phyloP scores from a whole-genome alignment of 2,888 invertebrate species.

The Xylocampa areola region DNA sequence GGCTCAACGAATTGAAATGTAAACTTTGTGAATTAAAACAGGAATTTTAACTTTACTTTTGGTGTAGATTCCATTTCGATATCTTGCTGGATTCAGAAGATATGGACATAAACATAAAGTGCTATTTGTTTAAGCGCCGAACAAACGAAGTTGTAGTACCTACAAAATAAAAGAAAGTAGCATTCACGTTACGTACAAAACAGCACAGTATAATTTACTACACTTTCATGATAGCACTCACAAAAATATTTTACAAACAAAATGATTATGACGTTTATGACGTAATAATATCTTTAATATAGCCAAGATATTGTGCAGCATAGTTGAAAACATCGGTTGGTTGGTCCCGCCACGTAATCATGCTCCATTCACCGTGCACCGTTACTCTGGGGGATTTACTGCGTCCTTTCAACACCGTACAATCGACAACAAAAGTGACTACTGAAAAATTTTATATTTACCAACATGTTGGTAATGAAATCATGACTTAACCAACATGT shows the following conservation, averaged over 20 bases:
- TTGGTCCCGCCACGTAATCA: conserved; percentile 61
- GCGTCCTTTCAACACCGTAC: conserved; percentile 52
- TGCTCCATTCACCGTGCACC: conserved; percentile 58
- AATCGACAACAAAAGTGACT: conserved; percentile 50
- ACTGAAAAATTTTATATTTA: conserved; percentile 36
- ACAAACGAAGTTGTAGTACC: neutral
- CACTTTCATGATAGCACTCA: conserved; percentile 36
- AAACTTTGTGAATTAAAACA: no score
- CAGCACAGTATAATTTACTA: conserved; percentile 33
- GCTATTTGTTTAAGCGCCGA: no score
- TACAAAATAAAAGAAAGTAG: conserved; percentile 31
- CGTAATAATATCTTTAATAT: conserved; percentile 40
- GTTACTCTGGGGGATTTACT: conserved; percentile 61
- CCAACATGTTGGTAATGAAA: conserved; percentile 43
- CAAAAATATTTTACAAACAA: conserved; percentile 25
- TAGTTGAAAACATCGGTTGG: conserved; percentile 50
- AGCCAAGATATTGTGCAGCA: conserved; percentile 50
- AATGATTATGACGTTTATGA: conserved; percentile 47
- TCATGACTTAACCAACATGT: conserved; percentile 37
- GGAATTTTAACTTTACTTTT: no score
- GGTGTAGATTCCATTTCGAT: no score
- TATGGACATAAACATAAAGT: no score
- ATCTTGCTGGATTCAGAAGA: no score
- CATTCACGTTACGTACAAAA: conserved; percentile 26
- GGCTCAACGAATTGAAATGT: no score